Evolutionary conservation across 1,140 invertebrate species (phyloP).

Genomic region (Laodelphax striatellus): DNA sequence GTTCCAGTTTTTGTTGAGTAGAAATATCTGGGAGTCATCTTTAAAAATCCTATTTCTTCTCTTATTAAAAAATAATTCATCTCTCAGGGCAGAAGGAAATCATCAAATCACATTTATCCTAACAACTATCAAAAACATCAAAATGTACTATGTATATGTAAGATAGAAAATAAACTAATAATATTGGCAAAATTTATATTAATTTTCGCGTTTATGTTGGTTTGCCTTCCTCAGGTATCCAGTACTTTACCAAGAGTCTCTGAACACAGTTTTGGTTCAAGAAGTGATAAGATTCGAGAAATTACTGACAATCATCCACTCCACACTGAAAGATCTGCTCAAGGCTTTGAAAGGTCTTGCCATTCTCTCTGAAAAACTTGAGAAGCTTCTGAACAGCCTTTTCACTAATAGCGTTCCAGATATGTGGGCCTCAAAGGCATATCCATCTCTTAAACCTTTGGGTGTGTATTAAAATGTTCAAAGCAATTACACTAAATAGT

Average conservation of each 20-base stretch:
- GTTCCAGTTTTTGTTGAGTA: too few species aligned
- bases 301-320: slow-evolving; percentile 46
- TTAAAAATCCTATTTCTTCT: too few species aligned
- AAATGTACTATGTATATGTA: too few species aligned
- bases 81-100: too few species aligned
- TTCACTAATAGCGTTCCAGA: slow-evolving; percentile 53
- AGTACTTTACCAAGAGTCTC: slow-evolving; percentile 64
- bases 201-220: neutral
- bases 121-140: too few species aligned
- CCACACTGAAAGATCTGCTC: slow-evolving; percentile 49
- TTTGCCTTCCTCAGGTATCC: slow-evolving; percentile 48
- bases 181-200: too few species aligned
- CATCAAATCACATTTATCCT: too few species aligned
- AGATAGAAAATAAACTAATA: too few species aligned
- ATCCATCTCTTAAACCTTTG: slow-evolving; percentile 71
- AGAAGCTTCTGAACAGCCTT: slow-evolving; percentile 50
- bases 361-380: slow-evolving; percentile 63
- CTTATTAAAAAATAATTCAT: too few species aligned
- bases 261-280: slow-evolving; percentile 73
- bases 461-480: slow-evolving; percentile 34
- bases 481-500: too few species aligned
- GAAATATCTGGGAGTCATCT: too few species aligned
- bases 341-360: slow-evolving; percentile 65
- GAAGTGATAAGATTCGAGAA: slow-evolving; percentile 67
- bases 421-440: slow-evolving; percentile 59